Conservation (phyloP, 2,113 vertebrate species). For the Heptranchias perlo region DNA sequence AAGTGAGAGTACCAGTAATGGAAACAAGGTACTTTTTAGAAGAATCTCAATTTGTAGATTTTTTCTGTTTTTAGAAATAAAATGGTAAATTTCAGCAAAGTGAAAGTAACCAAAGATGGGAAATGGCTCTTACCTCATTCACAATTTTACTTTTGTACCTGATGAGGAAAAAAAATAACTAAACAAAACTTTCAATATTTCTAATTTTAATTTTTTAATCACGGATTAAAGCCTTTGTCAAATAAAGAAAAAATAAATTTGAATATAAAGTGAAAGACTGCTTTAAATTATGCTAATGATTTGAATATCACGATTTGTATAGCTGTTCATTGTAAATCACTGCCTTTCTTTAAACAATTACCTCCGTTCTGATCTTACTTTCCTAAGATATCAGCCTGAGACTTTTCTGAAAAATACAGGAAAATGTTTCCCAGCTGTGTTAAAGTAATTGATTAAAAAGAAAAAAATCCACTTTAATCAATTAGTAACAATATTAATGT, state of each 20-base stretch:
- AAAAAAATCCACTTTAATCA: background rate
- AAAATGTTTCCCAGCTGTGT: background rate
- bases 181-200: background rate
- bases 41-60: background rate
- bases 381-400: background rate
- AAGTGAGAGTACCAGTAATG: background rate
- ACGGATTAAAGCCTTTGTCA: background rate
- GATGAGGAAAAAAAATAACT: background rate
- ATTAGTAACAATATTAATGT: background rate
- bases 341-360: background rate
- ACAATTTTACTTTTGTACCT: background rate
- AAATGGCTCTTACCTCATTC: no score
- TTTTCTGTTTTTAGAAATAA: background rate
- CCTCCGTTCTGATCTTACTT: background rate
- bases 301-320: background rate
- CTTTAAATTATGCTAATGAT: background rate
- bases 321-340: background rate
- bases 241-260: background rate
- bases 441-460: background rate
- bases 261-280: background rate
- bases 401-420: background rate
- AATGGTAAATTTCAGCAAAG: background rate
- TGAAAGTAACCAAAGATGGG: background rate
- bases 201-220: background rate
- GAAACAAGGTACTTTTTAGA: background rate